These are phyloP conservation scores for Nebria ingens DNA, from an alignment of 1,140 invertebrate genomes.

Conservation along the genomic window DNA sequence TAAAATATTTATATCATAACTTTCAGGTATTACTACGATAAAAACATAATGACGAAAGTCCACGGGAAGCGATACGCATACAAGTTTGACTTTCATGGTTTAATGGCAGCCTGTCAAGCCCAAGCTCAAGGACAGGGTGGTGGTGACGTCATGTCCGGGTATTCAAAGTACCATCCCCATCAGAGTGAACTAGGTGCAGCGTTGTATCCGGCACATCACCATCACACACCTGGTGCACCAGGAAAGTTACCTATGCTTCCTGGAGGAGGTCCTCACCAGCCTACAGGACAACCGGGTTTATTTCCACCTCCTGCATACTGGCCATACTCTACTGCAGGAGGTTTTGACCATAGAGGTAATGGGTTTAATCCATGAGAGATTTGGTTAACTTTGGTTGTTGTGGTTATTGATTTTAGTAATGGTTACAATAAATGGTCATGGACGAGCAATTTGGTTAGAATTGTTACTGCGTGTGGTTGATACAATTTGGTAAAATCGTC, in stretches of 20 bases:
- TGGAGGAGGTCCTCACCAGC: slow-evolving; percentile 21
- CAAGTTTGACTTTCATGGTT: slow-evolving; percentile 82
- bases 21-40: slow-evolving; percentile 94
- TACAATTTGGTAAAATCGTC: no score
- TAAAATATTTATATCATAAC: no score
- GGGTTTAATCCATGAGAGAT: slow-evolving; percentile 24
- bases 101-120: slow-evolving; percentile 74
- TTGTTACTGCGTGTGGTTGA: no score
- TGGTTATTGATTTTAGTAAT: no score
- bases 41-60: slow-evolving; percentile 94
- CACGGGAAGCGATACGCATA: slow-evolving; percentile 88
- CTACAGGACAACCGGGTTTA: slow-evolving; percentile 22
- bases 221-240: slow-evolving; percentile 16
- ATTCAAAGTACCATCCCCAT: slow-evolving; percentile 35
- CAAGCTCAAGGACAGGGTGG: slow-evolving; percentile 46
- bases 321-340: slow-evolving; percentile 30
- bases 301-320: slow-evolving; percentile 34
- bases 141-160: slow-evolving; percentile 35
- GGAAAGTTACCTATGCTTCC: slow-evolving; percentile 28
- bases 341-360: slow-evolving; percentile 33
- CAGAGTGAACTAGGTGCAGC: slow-evolving; percentile 34
- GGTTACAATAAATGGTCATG: no score
- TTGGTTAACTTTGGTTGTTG: no score
- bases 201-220: slow-evolving; percentile 26
- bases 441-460: no score